Conservation (phyloP, 1,140 invertebrate genomes). For the Helicoverpa zea region DNA sequence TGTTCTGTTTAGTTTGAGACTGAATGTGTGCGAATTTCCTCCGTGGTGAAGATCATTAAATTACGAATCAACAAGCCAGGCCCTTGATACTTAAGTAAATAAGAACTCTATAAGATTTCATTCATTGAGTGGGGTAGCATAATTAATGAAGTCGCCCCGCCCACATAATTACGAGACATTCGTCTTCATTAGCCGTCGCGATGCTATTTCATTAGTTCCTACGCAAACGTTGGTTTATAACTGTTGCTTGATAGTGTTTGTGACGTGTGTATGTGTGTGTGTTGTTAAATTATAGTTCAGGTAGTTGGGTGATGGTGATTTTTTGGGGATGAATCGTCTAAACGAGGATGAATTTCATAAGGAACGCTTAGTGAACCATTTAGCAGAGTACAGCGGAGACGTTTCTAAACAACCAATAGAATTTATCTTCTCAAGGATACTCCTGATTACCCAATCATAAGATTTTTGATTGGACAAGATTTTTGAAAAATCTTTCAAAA, state of each 20-base stretch:
- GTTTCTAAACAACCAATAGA: no score
- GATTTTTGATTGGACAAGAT: no score
- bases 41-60: not conserved
- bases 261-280: not conserved
- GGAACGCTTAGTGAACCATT: no score
- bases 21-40: not conserved
- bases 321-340: no score
- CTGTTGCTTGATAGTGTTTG: not conserved
- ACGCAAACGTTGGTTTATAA: slow-evolving; percentile 2
- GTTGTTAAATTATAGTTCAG: no score
- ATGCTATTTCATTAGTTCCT: slow-evolving; percentile 38
- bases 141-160: slow-evolving; percentile 32
- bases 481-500: no score
- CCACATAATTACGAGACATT: slow-evolving; percentile 40
- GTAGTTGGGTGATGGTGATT: no score
- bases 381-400: no score
- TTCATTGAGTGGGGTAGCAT: slow-evolving; percentile 16
- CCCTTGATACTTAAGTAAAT: not conserved
- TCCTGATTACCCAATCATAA: no score
- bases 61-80: not conserved
- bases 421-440: no score
- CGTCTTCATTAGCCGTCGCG: slow-evolving; percentile 36
- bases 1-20: no score
- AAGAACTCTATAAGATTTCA: slow-evolving; percentile 23
- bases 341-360: no score